Evolutionary conservation across 2,113 vertebrate species (phyloP).

Genomic region (Myodes glareolus): DNA sequence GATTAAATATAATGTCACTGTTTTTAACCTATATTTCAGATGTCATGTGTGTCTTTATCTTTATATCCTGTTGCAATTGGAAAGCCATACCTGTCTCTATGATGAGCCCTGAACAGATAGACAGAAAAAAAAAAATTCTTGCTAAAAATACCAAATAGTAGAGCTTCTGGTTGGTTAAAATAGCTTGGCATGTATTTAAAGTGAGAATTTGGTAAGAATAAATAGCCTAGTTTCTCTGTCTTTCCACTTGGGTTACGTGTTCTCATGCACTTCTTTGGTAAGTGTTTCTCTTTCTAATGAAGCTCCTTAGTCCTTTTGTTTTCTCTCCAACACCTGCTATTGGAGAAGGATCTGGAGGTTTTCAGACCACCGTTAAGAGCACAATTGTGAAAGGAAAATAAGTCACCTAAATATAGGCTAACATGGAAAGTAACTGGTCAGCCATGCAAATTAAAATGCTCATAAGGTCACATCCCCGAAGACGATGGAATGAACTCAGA

Average conservation of each 20-base stretch:
- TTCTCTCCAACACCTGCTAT: conserved; percentile 1
- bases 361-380: conserved; percentile 40
- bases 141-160: conserved; percentile 49
- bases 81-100: conserved; percentile 51
- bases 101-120: neutral
- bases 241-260: neutral
- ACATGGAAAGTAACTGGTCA: conserved; percentile 67
- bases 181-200: conserved; percentile 37
- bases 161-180: neutral
- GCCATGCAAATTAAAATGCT: conserved; percentile 73
- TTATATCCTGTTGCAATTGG: conserved; percentile 57
- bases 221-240: neutral
- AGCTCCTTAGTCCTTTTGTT: neutral
- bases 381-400: conserved; percentile 63
- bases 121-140: neutral
- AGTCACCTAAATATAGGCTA: conserved; percentile 57
- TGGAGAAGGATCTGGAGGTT: neutral
- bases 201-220: neutral
- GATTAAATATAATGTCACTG: conserved; percentile 68
- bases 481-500: neutral
- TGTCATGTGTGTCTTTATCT: conserved; percentile 59
- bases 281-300: neutral
- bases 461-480: conserved; percentile 65
- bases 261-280: neutral
- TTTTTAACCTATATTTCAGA: conserved; percentile 64